Evolutionary conservation across 2,113 vertebrate genomes (phyloP), one percentile per base, ranked within the genome.

Genomic region (Pterophyllum scalare): DNA sequence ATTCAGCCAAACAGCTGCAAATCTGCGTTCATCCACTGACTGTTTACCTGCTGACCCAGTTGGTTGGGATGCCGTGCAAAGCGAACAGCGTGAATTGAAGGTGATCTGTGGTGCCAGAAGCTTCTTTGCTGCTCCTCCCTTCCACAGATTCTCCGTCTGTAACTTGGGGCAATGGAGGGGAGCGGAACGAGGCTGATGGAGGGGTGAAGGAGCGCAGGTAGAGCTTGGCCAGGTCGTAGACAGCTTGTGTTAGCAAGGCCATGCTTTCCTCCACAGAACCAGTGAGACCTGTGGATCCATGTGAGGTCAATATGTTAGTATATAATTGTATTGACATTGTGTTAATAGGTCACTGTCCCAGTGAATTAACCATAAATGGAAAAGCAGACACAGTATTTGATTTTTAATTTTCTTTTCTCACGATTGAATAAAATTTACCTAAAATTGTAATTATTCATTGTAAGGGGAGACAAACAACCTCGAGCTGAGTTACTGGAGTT

Each of bases 1-100:
- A 72, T n/a, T 31, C 46, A 54, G 26, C 17, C 14, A 19, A 26
- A 35, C 17, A 3, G 49, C n/a, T 26, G 22, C 58, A 15, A 19
- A 10, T 81, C 9, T 54, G n/a, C 14, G 31, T 58, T 77, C 52
- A 22, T 75, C n/a, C 17, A 17, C 38, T 17, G 40, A 40, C n/a
- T 14, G 20, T 43, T 88, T 94, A 99, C 98, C 97, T 98, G 94
- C 97, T 97, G 86, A 99, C 94, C 98, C 98, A 99, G 81, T 79
- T 88, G 91, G 95, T 82, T 12, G 96, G 96, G 94, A 99, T 97
- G 80, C 98, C 97, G 85, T 99, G 98, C 58, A 97, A 93, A 38
- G 98, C 97, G 90, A 97, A 98, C 86, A 99, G 79, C 35, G 97
- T 98, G 93, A 99, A 99, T 78, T 99, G 97, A 56, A 99, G 97